Conservation (phyloP, 1,140 invertebrate genomes). For the Heliconius himera region DNA sequence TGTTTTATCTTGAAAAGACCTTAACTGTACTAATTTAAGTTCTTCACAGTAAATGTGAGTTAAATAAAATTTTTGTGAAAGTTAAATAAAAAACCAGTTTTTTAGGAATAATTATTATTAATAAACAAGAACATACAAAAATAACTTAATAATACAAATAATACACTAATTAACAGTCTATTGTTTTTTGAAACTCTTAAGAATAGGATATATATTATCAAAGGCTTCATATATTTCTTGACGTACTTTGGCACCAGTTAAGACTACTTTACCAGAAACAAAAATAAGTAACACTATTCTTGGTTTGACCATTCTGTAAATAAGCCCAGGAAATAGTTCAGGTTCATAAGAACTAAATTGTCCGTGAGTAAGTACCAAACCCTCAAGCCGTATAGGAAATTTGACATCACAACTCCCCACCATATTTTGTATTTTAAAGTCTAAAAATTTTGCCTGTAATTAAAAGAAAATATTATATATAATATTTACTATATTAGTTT, state of each 20-base stretch:
- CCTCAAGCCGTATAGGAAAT: conserved; percentile 99
- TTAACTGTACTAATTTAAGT: too few relatives aligned
- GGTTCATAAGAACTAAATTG: conserved; percentile 98
- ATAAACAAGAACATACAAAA: conserved; percentile 34
- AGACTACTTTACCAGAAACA: conserved; percentile 98
- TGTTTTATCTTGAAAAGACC: too few relatives aligned
- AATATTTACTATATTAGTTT: neutral
- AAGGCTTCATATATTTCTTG: conserved; percentile 99
- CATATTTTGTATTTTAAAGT: conserved; percentile 99
- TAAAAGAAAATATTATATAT: conserved; percentile 22
- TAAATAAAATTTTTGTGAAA: too few relatives aligned
- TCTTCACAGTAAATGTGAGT: too few relatives aligned
- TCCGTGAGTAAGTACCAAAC: conserved; percentile 96
- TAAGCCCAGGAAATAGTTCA: conserved; percentile 98
- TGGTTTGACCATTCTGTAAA: conserved; percentile 99
- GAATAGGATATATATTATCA: conserved; percentile 99
- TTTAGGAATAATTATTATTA: conserved; percentile 19
- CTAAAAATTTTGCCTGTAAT: conserved; percentile 97
- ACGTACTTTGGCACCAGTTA: conserved; percentile 98
- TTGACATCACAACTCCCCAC: conserved; percentile 99
- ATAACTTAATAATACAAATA: conserved; percentile 30
- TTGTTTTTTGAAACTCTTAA: conserved; percentile 99
- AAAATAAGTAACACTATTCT: conserved; percentile 99
- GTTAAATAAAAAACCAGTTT: neutral
- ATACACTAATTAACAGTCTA: conserved; percentile 58